Evolutionary conservation across 2,888 invertebrate species (phyloP).

Genomic region (Orthonevra nobilis): DNA sequence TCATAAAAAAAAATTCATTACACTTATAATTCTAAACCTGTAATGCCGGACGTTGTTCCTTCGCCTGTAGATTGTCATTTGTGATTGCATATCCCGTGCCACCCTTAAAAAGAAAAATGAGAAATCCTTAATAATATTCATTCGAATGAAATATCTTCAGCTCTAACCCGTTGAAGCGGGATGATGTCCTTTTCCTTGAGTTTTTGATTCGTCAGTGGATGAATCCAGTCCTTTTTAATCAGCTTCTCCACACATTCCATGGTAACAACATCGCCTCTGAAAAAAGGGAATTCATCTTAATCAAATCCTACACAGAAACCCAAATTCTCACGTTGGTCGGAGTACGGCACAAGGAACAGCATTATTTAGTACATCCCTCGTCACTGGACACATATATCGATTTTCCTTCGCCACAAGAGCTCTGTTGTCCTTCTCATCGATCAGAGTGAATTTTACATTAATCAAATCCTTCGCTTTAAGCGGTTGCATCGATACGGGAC

Average conservation of each 20-base stretch:
- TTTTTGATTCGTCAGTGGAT: slow-evolving; percentile 93
- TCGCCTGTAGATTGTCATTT: slow-evolving; percentile 91
- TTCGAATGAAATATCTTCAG: background rate
- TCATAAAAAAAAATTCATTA: too few species aligned
- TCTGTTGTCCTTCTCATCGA: slow-evolving; percentile 92
- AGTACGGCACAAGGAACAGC: slow-evolving; percentile 96
- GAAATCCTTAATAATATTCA: background rate
- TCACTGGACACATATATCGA: slow-evolving; percentile 98
- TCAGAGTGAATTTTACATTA: slow-evolving; percentile 94
- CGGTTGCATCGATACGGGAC: slow-evolving; percentile 92
- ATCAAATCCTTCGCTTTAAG: slow-evolving; percentile 95
- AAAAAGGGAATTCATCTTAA: too few species aligned
- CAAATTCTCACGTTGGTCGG: slow-evolving; percentile 87
- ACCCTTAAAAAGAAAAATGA: slow-evolving; percentile 83
- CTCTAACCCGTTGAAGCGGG: slow-evolving; percentile 88
- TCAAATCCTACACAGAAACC: background rate
- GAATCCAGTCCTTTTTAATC: slow-evolving; percentile 97
- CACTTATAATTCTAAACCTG: slow-evolving; percentile 85
- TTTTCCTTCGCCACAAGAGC: slow-evolving; percentile 93
- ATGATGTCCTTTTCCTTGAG: slow-evolving; percentile 96
- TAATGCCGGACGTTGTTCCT: slow-evolving; percentile 90
- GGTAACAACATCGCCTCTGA: slow-evolving; percentile 96
- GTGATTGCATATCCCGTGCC: slow-evolving; percentile 96
- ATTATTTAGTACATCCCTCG: slow-evolving; percentile 96
- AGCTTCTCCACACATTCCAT: slow-evolving; percentile 98